Conservation (phyloP, 2,888 invertebrate genomes). For the Polydrusus cervinus region DNA sequence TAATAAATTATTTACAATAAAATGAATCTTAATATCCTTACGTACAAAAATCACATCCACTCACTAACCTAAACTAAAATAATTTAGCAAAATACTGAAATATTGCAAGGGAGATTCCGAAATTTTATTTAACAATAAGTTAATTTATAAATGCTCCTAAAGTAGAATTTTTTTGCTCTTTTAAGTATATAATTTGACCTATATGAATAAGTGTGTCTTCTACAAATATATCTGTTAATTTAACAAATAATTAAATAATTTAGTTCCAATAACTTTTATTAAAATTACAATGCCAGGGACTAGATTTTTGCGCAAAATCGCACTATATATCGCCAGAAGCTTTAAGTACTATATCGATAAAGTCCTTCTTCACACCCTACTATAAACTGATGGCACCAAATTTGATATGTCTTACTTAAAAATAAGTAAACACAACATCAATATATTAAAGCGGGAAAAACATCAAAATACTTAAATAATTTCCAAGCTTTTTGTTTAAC, state of each 20-base stretch:
- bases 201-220: conserved; percentile 31
- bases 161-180: conserved; percentile 27
- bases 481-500: conserved; percentile 49
- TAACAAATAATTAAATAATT: conserved; percentile 40
- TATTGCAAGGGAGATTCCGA: conserved; percentile 66
- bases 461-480: conserved; percentile 53
- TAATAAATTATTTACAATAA: conserved; percentile 52
- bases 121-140: conserved; percentile 37
- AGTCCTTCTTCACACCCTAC: conserved; percentile 42
- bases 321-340: conserved; percentile 45
- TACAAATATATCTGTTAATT: conserved; percentile 30
- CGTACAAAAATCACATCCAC: conserved; percentile 65
- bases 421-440: conserved; percentile 52
- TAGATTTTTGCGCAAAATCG: conserved; percentile 48
- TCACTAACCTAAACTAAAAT: conserved; percentile 63
- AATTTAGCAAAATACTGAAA: conserved; percentile 69
- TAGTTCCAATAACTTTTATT: conserved; percentile 17
- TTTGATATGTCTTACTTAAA: conserved; percentile 62
- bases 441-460: conserved; percentile 53
- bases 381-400: conserved; percentile 62
- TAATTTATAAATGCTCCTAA: conserved; percentile 61
- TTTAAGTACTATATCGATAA: conserved; percentile 48
- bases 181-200: conserved; percentile 27
- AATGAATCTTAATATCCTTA: conserved; percentile 47
- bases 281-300: conserved; percentile 50